Conservation (phyloP, 1,140 invertebrate genomes). For the Neodiprion pinetum region DNA sequence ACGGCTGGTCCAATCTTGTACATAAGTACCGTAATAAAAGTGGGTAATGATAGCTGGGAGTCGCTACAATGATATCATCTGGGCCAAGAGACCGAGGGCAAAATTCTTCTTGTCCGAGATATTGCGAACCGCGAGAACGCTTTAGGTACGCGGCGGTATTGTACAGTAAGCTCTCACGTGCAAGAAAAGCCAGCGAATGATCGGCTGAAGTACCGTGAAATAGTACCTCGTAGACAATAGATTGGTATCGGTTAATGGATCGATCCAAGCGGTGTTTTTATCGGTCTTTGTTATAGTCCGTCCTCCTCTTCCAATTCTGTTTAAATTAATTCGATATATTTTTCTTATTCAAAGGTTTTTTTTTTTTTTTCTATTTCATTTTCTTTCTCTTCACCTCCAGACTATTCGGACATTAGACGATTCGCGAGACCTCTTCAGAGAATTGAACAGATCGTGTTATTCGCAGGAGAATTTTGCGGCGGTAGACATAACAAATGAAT, state of each 20-base stretch:
- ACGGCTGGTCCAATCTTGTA: too few relatives aligned
- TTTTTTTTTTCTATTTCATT: too few relatives aligned
- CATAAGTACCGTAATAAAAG: too few relatives aligned
- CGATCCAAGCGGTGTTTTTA: background rate
- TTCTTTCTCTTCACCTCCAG: too few relatives aligned
- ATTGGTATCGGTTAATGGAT: background rate
- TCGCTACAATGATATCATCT: background rate
- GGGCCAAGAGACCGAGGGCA: background rate
- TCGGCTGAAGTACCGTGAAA: background rate
- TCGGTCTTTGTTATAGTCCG: background rate
- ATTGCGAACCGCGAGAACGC: background rate
- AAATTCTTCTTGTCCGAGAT: background rate
- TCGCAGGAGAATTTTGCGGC: too few relatives aligned
- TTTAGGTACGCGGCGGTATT: background rate
- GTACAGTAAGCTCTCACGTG: background rate
- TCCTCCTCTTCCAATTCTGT: background rate
- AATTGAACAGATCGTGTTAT: too few relatives aligned
- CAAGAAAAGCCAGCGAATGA: background rate
- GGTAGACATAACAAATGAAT: too few relatives aligned
- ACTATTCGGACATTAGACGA: too few relatives aligned
- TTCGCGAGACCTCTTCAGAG: too few relatives aligned
- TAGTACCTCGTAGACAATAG: conserved; percentile 3
- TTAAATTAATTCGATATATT: background rate
- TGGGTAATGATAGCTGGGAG: too few relatives aligned
- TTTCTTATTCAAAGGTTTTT: background rate